Percentiles rank a stretch among this genome's conserved stretches.
Conservation (phyloP, 1,140 invertebrate genomes). For the Saccostrea glomerata region DNA sequence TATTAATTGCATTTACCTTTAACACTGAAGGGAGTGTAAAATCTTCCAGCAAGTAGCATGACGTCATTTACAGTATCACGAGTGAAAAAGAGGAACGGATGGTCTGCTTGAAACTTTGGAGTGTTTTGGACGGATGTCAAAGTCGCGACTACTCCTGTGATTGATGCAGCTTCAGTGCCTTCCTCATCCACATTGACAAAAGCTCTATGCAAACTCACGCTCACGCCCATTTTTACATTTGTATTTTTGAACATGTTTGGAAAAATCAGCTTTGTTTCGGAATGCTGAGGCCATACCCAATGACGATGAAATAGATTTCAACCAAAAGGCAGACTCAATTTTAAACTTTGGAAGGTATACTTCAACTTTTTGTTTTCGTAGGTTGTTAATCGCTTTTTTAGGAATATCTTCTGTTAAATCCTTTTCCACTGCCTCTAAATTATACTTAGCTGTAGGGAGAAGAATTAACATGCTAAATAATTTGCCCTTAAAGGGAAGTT, state of each 20-base stretch:
- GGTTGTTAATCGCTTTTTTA: not conserved
- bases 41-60: not conserved
- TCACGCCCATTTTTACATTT: slow-evolving; percentile 68
- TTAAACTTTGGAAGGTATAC: slow-evolving; percentile 74
- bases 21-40: not conserved
- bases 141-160: slow-evolving; percentile 40
- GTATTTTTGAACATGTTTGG: slow-evolving; percentile 63
- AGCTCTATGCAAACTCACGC: slow-evolving; percentile 81
- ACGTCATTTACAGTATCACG: not conserved
- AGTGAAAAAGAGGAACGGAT: slow-evolving; percentile 5
- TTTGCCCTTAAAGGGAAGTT: slow-evolving; percentile 85
- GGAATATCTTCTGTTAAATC: slow-evolving; percentile 26
- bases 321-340: slow-evolving; percentile 63
- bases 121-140: not conserved
- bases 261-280: slow-evolving; percentile 62
- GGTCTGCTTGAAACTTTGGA: not conserved
- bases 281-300: slow-evolving; percentile 65
- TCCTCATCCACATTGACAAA: slow-evolving; percentile 81
- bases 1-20: too few species aligned
- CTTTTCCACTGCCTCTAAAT: slow-evolving; percentile 68
- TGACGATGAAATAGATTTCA: slow-evolving; percentile 75
- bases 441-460: slow-evolving; percentile 81
- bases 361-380: slow-evolving; percentile 52
- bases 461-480: slow-evolving; percentile 86
- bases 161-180: slow-evolving; percentile 70